Evolutionary conservation across 1,140 invertebrate genomes (phyloP).

Genomic region (Pachyrhynchus sulphureomaculatus): DNA sequence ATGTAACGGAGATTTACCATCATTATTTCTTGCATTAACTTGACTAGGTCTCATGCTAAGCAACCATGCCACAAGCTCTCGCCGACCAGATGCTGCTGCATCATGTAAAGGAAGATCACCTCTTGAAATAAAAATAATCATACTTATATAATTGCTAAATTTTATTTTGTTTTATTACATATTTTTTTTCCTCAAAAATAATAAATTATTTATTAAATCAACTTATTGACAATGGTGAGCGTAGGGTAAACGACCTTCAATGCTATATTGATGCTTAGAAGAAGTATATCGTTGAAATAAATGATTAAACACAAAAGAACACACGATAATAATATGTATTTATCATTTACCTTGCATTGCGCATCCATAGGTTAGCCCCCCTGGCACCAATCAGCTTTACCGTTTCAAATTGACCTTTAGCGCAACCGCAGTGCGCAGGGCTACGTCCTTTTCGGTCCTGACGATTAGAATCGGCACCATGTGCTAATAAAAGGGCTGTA

Average conservation of each 20-base stretch:
- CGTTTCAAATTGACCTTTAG: slow-evolving; percentile 91
- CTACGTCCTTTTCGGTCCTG: slow-evolving; percentile 90
- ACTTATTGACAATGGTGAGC: no score
- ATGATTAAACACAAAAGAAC: no score
- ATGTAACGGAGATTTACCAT: slow-evolving; percentile 90
- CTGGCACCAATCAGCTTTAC: slow-evolving; percentile 75
- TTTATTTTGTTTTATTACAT: no score
- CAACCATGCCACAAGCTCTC: slow-evolving; percentile 85
- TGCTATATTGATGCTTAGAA: no score
- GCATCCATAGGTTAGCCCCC: slow-evolving; percentile 88
- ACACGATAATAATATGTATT: no score
- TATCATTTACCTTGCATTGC: slow-evolving; percentile 69
- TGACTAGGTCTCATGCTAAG: slow-evolving; percentile 78
- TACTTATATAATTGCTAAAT: no score
- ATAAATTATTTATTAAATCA: no score
- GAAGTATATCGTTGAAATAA: no score
- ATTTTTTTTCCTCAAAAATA: no score
- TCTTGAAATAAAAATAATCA: slow-evolving; percentile 53
- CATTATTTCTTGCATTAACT: slow-evolving; percentile 87
- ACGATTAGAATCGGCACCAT: slow-evolving; percentile 87
- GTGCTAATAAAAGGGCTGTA: slow-evolving; percentile 82
- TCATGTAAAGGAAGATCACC: slow-evolving; percentile 94
- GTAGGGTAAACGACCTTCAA: no score
- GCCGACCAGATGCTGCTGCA: slow-evolving; percentile 86
- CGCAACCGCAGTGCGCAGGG: slow-evolving; percentile 82